Evolutionary conservation across 2,113 vertebrate species (phyloP).

Genomic region (Saccopteryx bilineata): DNA sequence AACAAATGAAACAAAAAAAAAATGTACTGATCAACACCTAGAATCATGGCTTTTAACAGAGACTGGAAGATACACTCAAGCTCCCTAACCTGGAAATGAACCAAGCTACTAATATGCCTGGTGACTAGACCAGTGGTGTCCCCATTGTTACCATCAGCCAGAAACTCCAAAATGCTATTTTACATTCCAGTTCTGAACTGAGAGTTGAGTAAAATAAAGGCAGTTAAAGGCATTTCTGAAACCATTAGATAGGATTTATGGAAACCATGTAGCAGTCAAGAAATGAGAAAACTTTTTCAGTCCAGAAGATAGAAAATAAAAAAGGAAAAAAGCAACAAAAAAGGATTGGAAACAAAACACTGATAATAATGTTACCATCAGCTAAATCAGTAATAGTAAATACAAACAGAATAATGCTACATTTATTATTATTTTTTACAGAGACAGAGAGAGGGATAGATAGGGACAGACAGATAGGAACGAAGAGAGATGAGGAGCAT

Average conservation of each 20-base stretch:
- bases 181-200: background rate
- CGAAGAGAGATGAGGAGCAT: too few relatives aligned
- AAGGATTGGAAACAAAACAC: background rate
- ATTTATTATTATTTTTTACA: background rate
- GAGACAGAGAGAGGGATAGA: too few relatives aligned
- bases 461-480: too few relatives aligned
- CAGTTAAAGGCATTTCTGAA: background rate
- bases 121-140: background rate
- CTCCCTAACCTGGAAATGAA: background rate
- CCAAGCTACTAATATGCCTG: background rate
- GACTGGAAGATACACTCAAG: background rate
- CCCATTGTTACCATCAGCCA: background rate
- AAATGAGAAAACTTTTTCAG: constrained; percentile 11
- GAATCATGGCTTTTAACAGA: background rate
- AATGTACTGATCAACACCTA: background rate
- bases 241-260: background rate
- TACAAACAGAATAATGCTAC: background rate
- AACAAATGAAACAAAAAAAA: background rate
- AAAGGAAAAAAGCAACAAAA: background rate
- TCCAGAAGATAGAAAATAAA: background rate
- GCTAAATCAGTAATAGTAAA: background rate
- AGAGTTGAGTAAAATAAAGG: background rate
- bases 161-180: background rate
- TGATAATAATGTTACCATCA: background rate
- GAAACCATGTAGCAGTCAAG: background rate